Conservation (phyloP, 2,888 invertebrate genomes). For the Orthonychiurus folsomi region DNA sequence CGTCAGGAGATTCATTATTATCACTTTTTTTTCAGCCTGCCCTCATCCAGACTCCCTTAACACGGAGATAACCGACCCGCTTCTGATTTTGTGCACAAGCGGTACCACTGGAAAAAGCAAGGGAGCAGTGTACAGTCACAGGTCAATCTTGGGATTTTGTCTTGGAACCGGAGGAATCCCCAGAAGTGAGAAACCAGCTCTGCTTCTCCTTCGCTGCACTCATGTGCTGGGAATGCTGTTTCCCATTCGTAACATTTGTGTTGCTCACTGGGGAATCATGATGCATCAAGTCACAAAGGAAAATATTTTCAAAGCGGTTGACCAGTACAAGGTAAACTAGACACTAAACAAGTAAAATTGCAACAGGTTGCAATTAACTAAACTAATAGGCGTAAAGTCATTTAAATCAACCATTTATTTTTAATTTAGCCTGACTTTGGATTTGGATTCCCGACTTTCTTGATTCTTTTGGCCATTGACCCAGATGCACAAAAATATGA, state of each 20-base stretch:
- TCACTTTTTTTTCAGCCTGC: not conserved
- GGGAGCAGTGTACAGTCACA: constrained; percentile 38
- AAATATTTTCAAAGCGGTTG: constrained; percentile 37
- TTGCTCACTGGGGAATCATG: constrained; percentile 33
- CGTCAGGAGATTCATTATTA: too few species aligned
- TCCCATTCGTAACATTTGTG: constrained; percentile 33
- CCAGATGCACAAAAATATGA: constrained; percentile 34
- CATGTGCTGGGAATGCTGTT: constrained; percentile 37
- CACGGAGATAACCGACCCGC: constrained; percentile 32
- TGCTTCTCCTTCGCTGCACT: constrained; percentile 33
- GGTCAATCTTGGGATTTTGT: constrained; percentile 31
- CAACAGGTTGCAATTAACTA: constrained; percentile 9
- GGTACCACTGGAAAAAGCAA: constrained; percentile 37
- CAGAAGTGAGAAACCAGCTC: constrained; percentile 27
- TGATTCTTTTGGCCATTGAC: constrained; percentile 26
- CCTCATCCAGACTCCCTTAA: constrained; percentile 6
- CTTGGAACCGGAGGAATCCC: constrained; percentile 33
- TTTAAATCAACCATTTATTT: not conserved
- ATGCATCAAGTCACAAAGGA: constrained; percentile 34
- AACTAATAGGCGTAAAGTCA: constrained; percentile 15
- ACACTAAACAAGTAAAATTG: not conserved
- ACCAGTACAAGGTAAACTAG: constrained; percentile 33
- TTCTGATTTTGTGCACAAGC: constrained; percentile 34
- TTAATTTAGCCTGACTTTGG: constrained; percentile 29
- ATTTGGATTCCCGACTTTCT: constrained; percentile 36